phyloP scores from a whole-genome alignment of 1,140 invertebrate genomes.

The Apis cerana region DNA sequence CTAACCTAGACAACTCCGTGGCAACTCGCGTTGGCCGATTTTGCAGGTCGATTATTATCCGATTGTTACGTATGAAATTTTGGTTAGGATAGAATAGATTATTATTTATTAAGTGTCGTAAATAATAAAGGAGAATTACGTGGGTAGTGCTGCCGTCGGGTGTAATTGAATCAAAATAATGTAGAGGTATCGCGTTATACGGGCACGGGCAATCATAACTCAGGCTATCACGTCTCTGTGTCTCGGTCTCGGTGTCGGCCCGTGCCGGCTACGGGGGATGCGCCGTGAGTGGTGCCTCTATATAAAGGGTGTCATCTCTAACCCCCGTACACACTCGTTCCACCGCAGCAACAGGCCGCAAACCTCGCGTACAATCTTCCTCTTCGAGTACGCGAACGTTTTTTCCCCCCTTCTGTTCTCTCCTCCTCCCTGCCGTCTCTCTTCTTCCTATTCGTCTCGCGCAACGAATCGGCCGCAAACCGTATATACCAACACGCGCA shows the following conservation, averaged over 20 bases:
- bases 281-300: slow-evolving; percentile 70
- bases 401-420: not conserved
- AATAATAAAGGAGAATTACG: slow-evolving; percentile 73
- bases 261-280: slow-evolving; percentile 37
- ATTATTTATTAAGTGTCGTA: slow-evolving; percentile 69
- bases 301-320: slow-evolving; percentile 79
- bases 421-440: not conserved
- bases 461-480: slow-evolving; percentile 1
- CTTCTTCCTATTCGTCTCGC: not conserved
- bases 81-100: slow-evolving; percentile 31
- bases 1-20: no score
- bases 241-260: slow-evolving; percentile 17
- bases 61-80: no score
- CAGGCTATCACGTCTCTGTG: slow-evolving; percentile 65
- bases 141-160: slow-evolving; percentile 59
- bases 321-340: slow-evolving; percentile 71
- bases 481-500: no score
- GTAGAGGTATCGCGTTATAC: slow-evolving; percentile 75
- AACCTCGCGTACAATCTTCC: slow-evolving; percentile 12
- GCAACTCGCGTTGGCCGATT: no score
- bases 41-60: no score
- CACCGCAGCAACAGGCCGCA: slow-evolving; percentile 54
- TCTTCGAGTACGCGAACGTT: not conserved
- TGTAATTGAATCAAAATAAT: slow-evolving; percentile 79
- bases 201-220: slow-evolving; percentile 75